Evolutionary conservation across 2,113 vertebrate genomes (phyloP).

Genomic region (Thomomys bottae): DNA sequence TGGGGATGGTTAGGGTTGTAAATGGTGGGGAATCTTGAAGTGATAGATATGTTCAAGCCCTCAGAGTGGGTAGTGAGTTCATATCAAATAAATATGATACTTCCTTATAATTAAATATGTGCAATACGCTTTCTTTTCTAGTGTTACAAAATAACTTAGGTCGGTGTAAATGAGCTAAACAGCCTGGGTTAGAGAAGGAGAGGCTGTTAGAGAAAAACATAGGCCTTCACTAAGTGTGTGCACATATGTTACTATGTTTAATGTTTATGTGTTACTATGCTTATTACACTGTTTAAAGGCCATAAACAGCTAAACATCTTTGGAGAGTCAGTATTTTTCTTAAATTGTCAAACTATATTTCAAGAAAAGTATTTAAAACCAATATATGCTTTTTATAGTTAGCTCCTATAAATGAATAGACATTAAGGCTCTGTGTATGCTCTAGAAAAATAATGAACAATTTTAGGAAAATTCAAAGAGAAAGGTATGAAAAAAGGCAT

Average conservation of each 20-base stretch:
- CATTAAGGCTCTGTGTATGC: conserved; percentile 9
- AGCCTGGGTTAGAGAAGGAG: not conserved
- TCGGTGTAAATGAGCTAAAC: not conserved
- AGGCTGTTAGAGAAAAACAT: not conserved
- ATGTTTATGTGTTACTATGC: not conserved
- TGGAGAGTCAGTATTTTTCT: conserved; percentile 10
- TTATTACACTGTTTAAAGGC: not conserved
- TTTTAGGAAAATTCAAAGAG: conserved; percentile 47
- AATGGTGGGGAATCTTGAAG: not conserved
- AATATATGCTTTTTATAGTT: not conserved
- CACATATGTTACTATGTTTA: too few relatives aligned
- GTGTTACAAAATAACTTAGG: conserved; percentile 28
- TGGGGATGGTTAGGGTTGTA: not conserved
- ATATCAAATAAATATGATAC: not conserved
- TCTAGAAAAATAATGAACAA: conserved; percentile 23
- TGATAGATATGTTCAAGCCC: not conserved
- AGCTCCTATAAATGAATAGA: conserved; percentile 30
- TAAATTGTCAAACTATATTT: conserved; percentile 36
- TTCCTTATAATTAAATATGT: not conserved
- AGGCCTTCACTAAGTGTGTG: not conserved
- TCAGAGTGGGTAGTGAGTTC: not conserved
- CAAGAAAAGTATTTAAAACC: not conserved
- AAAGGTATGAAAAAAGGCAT: conserved; percentile 42
- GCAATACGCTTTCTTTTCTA: not conserved
- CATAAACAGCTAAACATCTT: not conserved